Evolutionary conservation across 2,113 vertebrate genomes (phyloP).

Genomic region (Corythaeola cristata): DNA sequence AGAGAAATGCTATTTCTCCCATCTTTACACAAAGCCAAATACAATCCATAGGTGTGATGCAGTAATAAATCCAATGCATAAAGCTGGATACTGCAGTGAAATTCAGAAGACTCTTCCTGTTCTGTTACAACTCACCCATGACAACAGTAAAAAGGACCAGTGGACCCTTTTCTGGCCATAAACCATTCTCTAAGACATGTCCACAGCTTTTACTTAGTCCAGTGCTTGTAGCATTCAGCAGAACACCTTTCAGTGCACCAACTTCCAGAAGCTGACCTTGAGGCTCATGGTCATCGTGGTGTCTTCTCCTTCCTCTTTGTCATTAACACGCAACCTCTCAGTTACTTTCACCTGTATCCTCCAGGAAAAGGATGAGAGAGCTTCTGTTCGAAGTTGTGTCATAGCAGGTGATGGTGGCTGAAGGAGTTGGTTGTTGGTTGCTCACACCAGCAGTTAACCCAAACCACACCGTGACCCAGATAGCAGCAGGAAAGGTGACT

Average conservation of each 20-base stretch:
- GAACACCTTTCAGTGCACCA: background rate
- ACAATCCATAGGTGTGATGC: background rate
- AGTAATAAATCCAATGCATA: background rate
- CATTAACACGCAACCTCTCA: background rate
- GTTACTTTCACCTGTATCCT: background rate
- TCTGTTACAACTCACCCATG: background rate
- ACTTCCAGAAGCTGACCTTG: background rate
- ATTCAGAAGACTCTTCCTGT: background rate
- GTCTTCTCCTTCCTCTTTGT: background rate
- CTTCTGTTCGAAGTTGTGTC: background rate
- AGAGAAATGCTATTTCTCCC: background rate
- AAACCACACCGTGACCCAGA: background rate
- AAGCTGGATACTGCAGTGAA: background rate
- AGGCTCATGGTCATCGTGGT: fast-evolving
- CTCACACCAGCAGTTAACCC: background rate
- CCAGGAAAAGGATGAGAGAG: background rate
- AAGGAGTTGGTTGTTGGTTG: background rate
- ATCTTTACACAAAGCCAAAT: background rate
- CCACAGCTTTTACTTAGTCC: background rate
- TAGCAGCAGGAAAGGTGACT: background rate
- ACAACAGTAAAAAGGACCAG: background rate
- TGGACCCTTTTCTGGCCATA: background rate
- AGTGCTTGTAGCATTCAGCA: background rate
- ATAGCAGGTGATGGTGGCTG: background rate
- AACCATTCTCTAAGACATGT: background rate